A percentile compares a stretch with the other conserved stretches of the same genome.
phyloP scores from a whole-genome alignment of 2,888 invertebrate genomes.

The Zhuqinia jingwanae region DNA sequence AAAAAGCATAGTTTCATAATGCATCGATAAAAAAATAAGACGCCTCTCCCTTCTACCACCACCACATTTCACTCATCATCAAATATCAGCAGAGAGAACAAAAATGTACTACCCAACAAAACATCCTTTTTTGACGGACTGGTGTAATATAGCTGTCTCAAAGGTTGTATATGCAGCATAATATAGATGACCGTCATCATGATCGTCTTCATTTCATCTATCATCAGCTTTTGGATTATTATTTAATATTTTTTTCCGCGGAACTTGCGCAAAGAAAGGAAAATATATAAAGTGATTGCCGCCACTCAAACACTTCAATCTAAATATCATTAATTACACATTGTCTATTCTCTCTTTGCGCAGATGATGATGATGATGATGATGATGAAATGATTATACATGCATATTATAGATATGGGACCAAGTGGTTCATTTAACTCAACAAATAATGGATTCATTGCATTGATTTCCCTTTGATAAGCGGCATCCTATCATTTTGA shows the following conservation, averaged over 20 bases:
- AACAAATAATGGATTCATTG: conserved; percentile 66
- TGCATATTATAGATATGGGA: conserved; percentile 7
- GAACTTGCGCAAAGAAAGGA: not conserved
- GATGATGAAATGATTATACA: not conserved
- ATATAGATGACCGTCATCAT: too few species aligned
- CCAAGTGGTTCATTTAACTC: conserved; percentile 59
- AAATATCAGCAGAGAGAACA: not conserved
- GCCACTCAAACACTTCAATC: conserved; percentile 41
- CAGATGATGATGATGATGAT: not conserved
- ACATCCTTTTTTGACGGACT: conserved; percentile 11
- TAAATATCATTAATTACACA: conserved; percentile 63
- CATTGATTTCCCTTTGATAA: conserved; percentile 64
- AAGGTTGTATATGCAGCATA: too few species aligned
- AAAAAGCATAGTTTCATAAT: not conserved
- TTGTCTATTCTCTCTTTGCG: conserved; percentile 52
- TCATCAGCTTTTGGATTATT: conserved; percentile 7
- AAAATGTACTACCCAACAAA: not conserved
- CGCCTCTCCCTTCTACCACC: too few species aligned
- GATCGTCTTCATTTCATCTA: not conserved
- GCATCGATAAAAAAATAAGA: too few species aligned
- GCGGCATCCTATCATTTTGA: conserved; percentile 32
- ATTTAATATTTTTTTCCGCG: not conserved
- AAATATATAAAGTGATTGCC: conserved; percentile 8
- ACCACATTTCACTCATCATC: too few species aligned
- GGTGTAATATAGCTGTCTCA: conserved; percentile 40